Conservation (phyloP, 2,797 vertebrate genomes). For the Selene dorsalis region DNA sequence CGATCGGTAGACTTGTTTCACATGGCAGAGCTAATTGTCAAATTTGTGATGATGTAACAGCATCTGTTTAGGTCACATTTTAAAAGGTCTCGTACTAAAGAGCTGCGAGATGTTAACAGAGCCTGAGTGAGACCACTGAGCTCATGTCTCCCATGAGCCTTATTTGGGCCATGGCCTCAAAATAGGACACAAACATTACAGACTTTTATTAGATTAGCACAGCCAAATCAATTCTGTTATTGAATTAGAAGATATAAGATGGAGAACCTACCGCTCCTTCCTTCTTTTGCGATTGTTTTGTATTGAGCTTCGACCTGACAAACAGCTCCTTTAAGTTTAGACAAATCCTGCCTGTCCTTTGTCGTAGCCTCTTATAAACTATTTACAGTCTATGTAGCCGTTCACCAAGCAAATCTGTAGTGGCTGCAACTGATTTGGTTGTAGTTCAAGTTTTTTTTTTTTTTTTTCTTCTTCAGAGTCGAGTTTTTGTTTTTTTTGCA, state of each 20-base stretch:
- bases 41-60: constrained; percentile 56
- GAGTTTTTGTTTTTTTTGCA: constrained; percentile 22
- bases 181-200: constrained; percentile 43
- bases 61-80: too few relatives aligned
- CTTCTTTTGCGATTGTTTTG: background rate
- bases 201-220: constrained; percentile 47
- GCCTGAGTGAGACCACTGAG: constrained; percentile 46
- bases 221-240: constrained; percentile 34
- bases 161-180: constrained; percentile 52
- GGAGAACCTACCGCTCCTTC: background rate
- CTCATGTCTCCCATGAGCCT: constrained; percentile 42
- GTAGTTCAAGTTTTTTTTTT: too few relatives aligned
- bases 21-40: constrained; percentile 49
- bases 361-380: background rate
- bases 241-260: constrained; percentile 26
- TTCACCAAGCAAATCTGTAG: background rate
- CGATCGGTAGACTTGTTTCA: constrained; percentile 35
- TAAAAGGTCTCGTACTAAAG: constrained; percentile 57
- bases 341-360: background rate
- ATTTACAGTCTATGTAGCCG: background rate
- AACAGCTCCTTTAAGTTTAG: background rate
- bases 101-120: constrained; percentile 61
- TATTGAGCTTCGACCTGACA: background rate
- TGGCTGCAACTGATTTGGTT: constrained; percentile 27
- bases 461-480: background rate